Percentiles rank a stretch among this genome's conserved stretches.
Evolutionary conservation across 2,113 vertebrate genomes (phyloP).

Genomic region (Galeopterus variegatus): DNA sequence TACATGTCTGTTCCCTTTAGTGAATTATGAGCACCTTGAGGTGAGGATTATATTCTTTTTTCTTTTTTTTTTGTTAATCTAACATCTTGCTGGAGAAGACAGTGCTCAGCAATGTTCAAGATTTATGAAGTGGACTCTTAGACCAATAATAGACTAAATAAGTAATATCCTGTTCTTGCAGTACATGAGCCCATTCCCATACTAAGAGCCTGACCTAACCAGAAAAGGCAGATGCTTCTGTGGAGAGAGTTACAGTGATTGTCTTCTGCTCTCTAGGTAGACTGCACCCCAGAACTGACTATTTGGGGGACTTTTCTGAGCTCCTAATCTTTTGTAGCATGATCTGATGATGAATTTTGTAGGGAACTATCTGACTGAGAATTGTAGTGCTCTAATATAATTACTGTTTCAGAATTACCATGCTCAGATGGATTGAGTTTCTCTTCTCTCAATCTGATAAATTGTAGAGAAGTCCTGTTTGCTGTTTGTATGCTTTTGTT

Average conservation of each 20-base stretch:
- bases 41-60: background rate
- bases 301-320: background rate
- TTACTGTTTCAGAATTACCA: background rate
- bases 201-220: background rate
- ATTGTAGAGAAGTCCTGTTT: background rate
- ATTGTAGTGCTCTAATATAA: background rate
- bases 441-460: background rate
- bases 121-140: background rate
- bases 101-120: background rate
- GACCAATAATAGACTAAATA: background rate
- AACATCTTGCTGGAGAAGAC: background rate
- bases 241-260: background rate
- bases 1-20: background rate
- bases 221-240: background rate
- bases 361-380: background rate
- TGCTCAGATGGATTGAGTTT: background rate
- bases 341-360: background rate
- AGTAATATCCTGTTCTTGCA: background rate
- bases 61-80: background rate
- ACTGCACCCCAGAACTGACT: background rate
- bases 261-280: background rate
- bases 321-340: background rate
- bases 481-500: background rate
- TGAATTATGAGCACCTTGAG: background rate
- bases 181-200: background rate